These are phyloP conservation scores for Apotomis betuletana DNA, from an alignment of 2,888 invertebrate genomes.

Conservation along the genomic window DNA sequence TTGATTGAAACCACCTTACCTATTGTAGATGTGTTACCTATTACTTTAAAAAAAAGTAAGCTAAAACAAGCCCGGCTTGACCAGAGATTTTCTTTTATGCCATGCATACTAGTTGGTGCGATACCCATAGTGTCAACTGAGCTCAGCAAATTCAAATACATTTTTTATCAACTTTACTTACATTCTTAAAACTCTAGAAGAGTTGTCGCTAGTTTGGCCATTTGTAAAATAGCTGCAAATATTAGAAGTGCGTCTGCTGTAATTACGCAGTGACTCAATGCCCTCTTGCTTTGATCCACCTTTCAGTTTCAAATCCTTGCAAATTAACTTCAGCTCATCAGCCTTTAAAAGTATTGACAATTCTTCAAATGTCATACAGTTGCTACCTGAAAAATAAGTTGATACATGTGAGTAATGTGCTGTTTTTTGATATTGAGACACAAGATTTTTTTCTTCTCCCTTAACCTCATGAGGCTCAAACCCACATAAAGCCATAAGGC, in stretches of 20 bases:
- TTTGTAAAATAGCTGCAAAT: constrained; percentile 59
- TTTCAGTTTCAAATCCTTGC: constrained; percentile 67
- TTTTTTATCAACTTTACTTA: constrained; percentile 49
- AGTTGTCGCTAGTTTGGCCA: constrained; percentile 51
- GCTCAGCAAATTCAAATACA: no score
- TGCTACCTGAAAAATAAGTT: constrained; percentile 41
- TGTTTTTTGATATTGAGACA: background rate
- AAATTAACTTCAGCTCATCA: constrained; percentile 64
- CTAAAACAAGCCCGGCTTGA: no score
- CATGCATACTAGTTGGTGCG: no score
- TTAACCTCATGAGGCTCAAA: no score
- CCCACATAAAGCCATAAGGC: no score
- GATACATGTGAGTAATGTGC: background rate
- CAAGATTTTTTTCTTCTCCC: background rate
- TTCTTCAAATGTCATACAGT: constrained; percentile 55
- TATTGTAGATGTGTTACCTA: no score
- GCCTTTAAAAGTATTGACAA: constrained; percentile 56
- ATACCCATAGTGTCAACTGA: no score
- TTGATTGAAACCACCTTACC: no score
- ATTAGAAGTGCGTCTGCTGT: constrained; percentile 51
- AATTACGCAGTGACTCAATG: constrained; percentile 55
- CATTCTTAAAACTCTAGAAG: constrained; percentile 60
- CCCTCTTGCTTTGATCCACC: constrained; percentile 59
- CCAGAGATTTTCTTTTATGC: no score
- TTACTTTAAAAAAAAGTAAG: no score